Conservation (phyloP, 2,888 invertebrate genomes). For the Andrena chrysosceles region DNA sequence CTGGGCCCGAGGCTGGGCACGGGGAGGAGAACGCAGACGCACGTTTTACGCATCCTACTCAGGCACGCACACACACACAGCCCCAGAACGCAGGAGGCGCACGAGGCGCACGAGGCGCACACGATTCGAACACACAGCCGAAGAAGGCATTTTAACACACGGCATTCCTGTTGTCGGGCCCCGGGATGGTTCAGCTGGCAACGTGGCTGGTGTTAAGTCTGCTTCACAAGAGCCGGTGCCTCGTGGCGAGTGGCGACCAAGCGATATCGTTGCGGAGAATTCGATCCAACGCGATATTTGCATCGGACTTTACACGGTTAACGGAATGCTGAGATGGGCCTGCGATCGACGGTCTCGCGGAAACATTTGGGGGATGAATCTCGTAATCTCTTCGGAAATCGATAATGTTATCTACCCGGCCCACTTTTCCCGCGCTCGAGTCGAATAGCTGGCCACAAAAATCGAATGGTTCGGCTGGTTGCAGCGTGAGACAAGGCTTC, state of each 20-base stretch:
- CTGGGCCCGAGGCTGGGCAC: slow-evolving; percentile 78
- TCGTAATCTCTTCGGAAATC: neutral
- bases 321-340: slow-evolving; percentile 42
- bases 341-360: too few relatives aligned
- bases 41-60: slow-evolving; percentile 77
- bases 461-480: neutral
- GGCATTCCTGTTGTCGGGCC: slow-evolving; percentile 83
- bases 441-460: neutral
- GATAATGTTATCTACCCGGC: neutral
- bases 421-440: neutral
- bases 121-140: slow-evolving; percentile 65
- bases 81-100: slow-evolving; percentile 31
- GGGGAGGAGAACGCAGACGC: slow-evolving; percentile 57
- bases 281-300: slow-evolving; percentile 68
- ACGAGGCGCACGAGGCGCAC: slow-evolving; percentile 46
- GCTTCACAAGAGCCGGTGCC: slow-evolving; percentile 72
- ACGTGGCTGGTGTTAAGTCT: slow-evolving; percentile 80
- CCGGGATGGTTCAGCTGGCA: slow-evolving; percentile 82
- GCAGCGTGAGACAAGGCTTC: slow-evolving; percentile 1
- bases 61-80: slow-evolving; percentile 63
- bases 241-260: slow-evolving; percentile 63
- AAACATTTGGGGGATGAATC: neutral
- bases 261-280: slow-evolving; percentile 71
- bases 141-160: slow-evolving; percentile 83
- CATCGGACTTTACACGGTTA: slow-evolving; percentile 50